Conservation (phyloP, 2,113 vertebrate species). For the Cettia cetti region DNA sequence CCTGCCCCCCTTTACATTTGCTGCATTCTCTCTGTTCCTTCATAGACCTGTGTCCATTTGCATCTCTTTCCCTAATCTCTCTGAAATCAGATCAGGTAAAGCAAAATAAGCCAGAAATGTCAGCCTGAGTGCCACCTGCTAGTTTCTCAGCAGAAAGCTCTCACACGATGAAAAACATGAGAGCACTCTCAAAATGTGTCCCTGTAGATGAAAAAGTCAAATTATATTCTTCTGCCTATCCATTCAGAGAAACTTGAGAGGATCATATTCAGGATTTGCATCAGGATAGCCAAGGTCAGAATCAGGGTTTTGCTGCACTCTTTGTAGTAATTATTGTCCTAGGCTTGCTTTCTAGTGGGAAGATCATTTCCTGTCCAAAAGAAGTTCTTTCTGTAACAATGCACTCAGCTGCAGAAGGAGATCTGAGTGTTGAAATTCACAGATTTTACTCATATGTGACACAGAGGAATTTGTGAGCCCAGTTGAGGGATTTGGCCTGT, state of each 20-base stretch:
- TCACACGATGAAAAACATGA: neutral
- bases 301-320: neutral
- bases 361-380: neutral
- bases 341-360: neutral
- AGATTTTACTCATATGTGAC: neutral
- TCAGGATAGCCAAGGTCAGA: neutral
- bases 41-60: neutral
- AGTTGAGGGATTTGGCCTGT: neutral
- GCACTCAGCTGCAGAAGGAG: neutral
- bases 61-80: neutral
- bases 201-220: neutral
- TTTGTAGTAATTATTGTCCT: neutral
- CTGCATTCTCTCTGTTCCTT: neutral
- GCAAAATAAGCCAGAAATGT: neutral
- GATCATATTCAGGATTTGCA: neutral
- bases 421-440: neutral
- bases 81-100: neutral
- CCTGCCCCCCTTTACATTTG: neutral
- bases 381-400: neutral
- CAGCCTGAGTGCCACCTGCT: neutral
- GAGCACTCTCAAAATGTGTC: neutral
- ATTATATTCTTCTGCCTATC: neutral
- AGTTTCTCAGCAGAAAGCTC: neutral
- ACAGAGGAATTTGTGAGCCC: neutral
- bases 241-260: neutral